Base-by-base conservation (phyloP, 2,113 vertebrate species). In the Lates calcarifer region DNA sequence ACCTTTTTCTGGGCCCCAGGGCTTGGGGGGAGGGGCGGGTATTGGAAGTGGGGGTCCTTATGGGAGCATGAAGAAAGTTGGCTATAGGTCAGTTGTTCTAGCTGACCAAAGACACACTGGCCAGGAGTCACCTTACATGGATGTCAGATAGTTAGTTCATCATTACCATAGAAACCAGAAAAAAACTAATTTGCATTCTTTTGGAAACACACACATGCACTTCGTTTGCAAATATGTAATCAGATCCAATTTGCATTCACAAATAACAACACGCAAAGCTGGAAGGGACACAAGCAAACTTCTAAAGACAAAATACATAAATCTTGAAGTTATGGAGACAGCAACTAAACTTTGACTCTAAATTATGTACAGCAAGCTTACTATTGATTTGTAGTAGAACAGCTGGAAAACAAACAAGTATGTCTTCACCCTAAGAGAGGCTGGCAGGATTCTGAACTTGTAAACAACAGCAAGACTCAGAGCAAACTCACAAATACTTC, bases 1-100 rank as follows among this genome's bases (percentile, higher is more conserved):
- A 89, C 82, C 92, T 89, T 94, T 95, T 93, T 95, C 87, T 84
- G 69, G 81, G 89, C 87, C 91, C 29, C 64, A 74, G 85, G 90
- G 91, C 74, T 22, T n/a, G n/a, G 53, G 49, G 71, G 90, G 81
- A 58, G 69, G 71, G 83, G 62, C 5, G 18, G 60, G 26, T 31
- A 57, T 47, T 64, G 74, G 77, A 82, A 79, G 89, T 74, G 73
- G 77, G 74, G 82, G 74, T 80, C 82, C 73, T 82, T 66, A 8
- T 71, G 68, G 74, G 79, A 90, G 87, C 90, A 77, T 84, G 90
- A 93, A 93, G 85, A 94, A 88, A 92, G 81, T 71, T 89, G 87
- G 87, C 86, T 77, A 73, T 57, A 83, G 89, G 86, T 91, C 79
- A 85, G 81, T 70, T 80, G 51, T 68, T 74, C 26, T 68, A 51